phyloP scores from a whole-genome alignment of 2,113 vertebrate species.

The Nibea albiflora region DNA sequence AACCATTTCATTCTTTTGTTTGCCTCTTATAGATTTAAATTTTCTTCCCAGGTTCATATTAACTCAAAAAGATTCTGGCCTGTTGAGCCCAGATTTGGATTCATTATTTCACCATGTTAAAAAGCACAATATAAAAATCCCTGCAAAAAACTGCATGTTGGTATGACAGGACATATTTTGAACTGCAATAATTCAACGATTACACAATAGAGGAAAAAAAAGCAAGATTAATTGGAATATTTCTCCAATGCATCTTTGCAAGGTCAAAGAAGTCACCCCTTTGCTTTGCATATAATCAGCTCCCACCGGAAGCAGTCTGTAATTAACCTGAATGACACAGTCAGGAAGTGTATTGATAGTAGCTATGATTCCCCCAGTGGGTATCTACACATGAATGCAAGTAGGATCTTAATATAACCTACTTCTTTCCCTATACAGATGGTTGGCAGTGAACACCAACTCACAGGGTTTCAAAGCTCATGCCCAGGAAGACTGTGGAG shows the following conservation, averaged over 20 bases:
- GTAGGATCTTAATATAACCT: conserved; percentile 55
- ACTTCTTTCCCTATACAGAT: conserved; percentile 47
- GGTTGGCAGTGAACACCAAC: conserved; percentile 47
- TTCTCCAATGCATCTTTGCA: neutral
- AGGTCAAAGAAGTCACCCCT: neutral
- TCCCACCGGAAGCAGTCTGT: conserved; percentile 24
- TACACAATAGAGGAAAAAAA: neutral
- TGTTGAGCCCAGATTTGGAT: conserved; percentile 14
- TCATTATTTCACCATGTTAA: neutral
- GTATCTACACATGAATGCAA: conserved; percentile 45
- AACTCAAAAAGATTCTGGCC: conserved; percentile 1
- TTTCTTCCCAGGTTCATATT: conserved; percentile 24
- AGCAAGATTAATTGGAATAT: neutral
- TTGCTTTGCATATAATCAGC: conserved; percentile 7
- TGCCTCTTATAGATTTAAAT: conserved; percentile 46
- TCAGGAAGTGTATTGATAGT: conserved; percentile 45
- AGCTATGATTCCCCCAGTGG: conserved; percentile 32
- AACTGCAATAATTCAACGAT: neutral
- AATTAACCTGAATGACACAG: conserved; percentile 28
- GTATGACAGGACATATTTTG: neutral
- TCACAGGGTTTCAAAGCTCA: conserved; percentile 59
- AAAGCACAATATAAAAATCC: neutral
- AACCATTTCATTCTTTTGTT: conserved; percentile 39
- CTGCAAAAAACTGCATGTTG: neutral
- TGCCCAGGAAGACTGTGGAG: conserved; percentile 46